Conservation (phyloP, 2,113 vertebrate species). For the Brachyistius frenatus region DNA sequence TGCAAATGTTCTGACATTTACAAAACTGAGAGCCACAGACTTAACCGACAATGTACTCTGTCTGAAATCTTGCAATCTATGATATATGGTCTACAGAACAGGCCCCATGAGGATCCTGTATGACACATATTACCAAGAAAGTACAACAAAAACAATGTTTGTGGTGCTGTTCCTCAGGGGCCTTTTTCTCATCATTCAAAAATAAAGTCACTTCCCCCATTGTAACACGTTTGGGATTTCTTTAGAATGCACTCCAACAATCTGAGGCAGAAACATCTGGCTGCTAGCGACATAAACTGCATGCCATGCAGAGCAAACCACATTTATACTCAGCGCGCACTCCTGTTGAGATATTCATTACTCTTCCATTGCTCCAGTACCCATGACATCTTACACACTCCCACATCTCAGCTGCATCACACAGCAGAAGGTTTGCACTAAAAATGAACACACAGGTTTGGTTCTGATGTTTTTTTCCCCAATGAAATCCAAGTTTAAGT, state of each 20-base stretch:
- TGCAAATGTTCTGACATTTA: constrained; percentile 31
- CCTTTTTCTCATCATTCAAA: constrained; percentile 47
- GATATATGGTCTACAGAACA: neutral
- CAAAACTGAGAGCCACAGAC: constrained; percentile 19
- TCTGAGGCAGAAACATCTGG: constrained; percentile 48
- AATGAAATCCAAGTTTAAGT: neutral
- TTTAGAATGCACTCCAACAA: constrained; percentile 29
- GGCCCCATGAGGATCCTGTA: constrained; percentile 13
- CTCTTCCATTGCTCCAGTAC: constrained; percentile 16
- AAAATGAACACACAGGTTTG: neutral
- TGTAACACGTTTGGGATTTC: constrained; percentile 34
- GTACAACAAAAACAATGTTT: constrained; percentile 45
- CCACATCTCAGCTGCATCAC: constrained; percentile 14
- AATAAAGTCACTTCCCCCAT: constrained; percentile 29
- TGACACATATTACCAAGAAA: constrained; percentile 37
- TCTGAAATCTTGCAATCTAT: constrained; percentile 30
- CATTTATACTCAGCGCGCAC: constrained; percentile 32
- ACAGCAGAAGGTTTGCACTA: constrained; percentile 9
- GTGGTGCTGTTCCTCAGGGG: constrained; percentile 30
- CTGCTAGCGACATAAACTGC: constrained; percentile 20
- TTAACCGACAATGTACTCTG: constrained; percentile 5
- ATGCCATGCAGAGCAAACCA: constrained; percentile 45
- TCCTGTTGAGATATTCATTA: constrained; percentile 35
- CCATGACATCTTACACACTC: constrained; percentile 23
- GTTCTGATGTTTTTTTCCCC: neutral